Conservation (phyloP, 1,140 invertebrate genomes). For the Ctenoplectra terminalis region DNA sequence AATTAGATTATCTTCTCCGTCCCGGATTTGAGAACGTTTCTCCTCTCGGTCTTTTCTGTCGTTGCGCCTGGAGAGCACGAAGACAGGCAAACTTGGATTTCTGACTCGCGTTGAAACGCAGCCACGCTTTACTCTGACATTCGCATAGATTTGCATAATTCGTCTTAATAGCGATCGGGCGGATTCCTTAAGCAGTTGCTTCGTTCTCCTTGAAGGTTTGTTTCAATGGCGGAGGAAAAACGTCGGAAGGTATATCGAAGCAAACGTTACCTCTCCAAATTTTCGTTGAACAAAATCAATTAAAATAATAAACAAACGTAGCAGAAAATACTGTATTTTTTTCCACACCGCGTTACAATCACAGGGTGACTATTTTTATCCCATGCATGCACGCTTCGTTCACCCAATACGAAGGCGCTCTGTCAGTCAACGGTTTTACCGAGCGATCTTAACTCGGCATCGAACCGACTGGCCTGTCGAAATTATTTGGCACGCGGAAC, state of each 20-base stretch:
- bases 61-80: not conserved
- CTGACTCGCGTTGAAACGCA: conserved; percentile 4
- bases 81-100: conserved; percentile 6
- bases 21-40: conserved; percentile 16
- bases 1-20: conserved; percentile 55
- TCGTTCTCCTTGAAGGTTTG: not conserved
- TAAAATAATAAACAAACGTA: no score
- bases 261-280: not conserved
- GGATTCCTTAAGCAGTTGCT: not conserved
- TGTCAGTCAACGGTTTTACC: conserved; percentile 3
- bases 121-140: not conserved
- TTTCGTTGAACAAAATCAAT: not conserved
- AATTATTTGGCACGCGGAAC: conserved; percentile 27
- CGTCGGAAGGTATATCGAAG: not conserved
- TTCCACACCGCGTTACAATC: not conserved
- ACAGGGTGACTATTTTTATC: not conserved
- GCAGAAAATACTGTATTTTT: no score
- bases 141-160: conserved; percentile 47
- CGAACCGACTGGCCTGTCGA: not conserved
- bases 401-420: conserved; percentile 22
- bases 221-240: not conserved
- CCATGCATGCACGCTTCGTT: not conserved
- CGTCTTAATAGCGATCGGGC: conserved; percentile 28
- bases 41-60: conserved; percentile 4
- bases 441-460: conserved; percentile 34